phyloP scores from a whole-genome alignment of 1,140 invertebrate species.

The Asbolus verrucosus region DNA sequence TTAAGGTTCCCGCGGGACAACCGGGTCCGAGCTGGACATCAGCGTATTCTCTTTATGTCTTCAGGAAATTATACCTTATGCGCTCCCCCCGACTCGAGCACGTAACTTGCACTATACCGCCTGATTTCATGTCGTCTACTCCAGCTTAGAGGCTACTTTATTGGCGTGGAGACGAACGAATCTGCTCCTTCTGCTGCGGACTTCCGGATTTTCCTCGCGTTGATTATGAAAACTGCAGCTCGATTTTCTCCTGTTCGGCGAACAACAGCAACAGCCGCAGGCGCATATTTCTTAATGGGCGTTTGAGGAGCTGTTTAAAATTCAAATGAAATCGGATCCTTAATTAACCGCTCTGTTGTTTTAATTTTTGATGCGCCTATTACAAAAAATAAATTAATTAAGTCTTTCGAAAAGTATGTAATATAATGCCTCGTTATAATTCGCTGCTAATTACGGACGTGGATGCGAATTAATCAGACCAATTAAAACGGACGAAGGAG shows the following conservation, averaged over 20 bases:
- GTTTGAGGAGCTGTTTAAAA: slow-evolving; percentile 47
- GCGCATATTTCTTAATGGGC: slow-evolving; percentile 42
- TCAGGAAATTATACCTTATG: slow-evolving; percentile 64
- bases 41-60: slow-evolving; percentile 63
- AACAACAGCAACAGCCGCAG: slow-evolving; percentile 43
- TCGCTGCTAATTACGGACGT: slow-evolving; percentile 40
- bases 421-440: slow-evolving; percentile 44
- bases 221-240: too few species aligned
- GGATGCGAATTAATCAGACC: slow-evolving; percentile 38
- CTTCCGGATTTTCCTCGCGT: background rate
- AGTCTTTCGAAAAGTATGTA: slow-evolving; percentile 46
- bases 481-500: background rate
- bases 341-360: slow-evolving; percentile 49
- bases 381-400: slow-evolving; percentile 46
- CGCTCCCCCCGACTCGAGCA: slow-evolving; percentile 47
- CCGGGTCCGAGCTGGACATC: slow-evolving; percentile 58
- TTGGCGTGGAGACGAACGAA: slow-evolving; percentile 28
- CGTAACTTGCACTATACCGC: slow-evolving; percentile 52
- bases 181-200: background rate
- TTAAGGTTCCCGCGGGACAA: slow-evolving; percentile 61
- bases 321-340: slow-evolving; percentile 49
- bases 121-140: slow-evolving; percentile 51
- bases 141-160: slow-evolving; percentile 38
- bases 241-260: slow-evolving; percentile 44
- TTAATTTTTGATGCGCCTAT: slow-evolving; percentile 47